Percentiles rank a stretch among this genome's conserved stretches.
Conservation (phyloP, 2,888 invertebrate species). For the Microctonus aethiopoides region DNA sequence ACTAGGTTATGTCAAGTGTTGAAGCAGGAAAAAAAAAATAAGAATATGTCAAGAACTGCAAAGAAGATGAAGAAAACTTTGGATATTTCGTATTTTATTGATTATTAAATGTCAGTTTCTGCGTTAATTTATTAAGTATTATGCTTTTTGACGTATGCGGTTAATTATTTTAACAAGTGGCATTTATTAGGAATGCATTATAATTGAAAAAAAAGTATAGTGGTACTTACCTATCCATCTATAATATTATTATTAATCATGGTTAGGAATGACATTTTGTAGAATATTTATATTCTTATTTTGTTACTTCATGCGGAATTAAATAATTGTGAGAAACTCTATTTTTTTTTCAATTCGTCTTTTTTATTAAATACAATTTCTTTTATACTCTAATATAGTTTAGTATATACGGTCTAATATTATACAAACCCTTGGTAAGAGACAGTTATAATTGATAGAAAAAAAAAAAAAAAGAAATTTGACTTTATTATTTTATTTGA, state of each 20-base stretch:
- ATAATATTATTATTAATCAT: background rate
- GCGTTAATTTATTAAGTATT: background rate
- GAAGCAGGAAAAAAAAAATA: conserved; percentile 9
- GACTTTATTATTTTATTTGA: background rate
- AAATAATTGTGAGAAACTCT: background rate
- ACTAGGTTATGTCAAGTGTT: conserved; percentile 40
- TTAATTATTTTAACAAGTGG: background rate
- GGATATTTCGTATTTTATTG: background rate
- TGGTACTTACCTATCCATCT: background rate
- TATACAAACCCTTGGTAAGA: background rate
- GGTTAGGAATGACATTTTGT: background rate
- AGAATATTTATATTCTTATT: background rate
- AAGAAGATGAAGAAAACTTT: background rate
- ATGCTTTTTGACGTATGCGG: background rate
- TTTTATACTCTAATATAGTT: background rate
- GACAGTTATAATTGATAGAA: background rate
- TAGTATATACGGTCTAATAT: background rate
- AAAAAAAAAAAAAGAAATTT: background rate
- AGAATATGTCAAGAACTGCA: conserved; percentile 13
- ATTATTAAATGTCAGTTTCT: background rate
- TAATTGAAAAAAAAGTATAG: background rate
- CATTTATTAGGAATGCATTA: background rate
- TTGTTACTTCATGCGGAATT: background rate
- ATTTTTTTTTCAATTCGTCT: background rate
- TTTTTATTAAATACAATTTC: background rate